phyloP scores from a whole-genome alignment of 2,888 invertebrate species.

The Cyaniris semiargus region DNA sequence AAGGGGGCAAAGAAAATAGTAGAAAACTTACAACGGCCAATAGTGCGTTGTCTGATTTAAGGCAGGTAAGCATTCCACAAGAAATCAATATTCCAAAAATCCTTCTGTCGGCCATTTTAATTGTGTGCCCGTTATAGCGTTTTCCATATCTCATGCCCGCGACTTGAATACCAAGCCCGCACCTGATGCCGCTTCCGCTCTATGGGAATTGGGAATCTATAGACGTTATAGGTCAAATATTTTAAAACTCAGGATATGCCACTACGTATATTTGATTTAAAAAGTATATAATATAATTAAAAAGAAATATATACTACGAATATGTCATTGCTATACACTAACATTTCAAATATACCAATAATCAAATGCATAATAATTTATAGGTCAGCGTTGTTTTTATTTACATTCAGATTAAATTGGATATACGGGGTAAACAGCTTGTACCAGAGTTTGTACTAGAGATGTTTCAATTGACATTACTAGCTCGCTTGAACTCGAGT shows the following conservation, averaged over 20 bases:
- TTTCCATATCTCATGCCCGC: slow-evolving; percentile 2
- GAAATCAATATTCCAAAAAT: slow-evolving; percentile 15
- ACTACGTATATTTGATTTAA: neutral
- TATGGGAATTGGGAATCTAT: slow-evolving; percentile 32
- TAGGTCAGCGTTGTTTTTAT: too few relatives aligned
- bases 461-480: too few relatives aligned
- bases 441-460: too few relatives aligned
- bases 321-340: too few relatives aligned
- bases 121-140: slow-evolving; percentile 9
- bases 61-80: neutral
- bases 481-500: too few relatives aligned
- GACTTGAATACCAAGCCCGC: slow-evolving; percentile 58
- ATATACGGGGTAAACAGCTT: too few relatives aligned
- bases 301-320: too few relatives aligned
- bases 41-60: neutral
- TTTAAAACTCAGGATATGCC: neutral
- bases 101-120: slow-evolving; percentile 2
- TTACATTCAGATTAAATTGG: too few relatives aligned
- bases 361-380: too few relatives aligned
- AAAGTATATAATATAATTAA: neutral
- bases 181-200: slow-evolving; percentile 68
- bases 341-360: too few relatives aligned
- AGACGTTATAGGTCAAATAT: slow-evolving; percentile 18
- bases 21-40: neutral
- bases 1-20: too few relatives aligned